phyloP scores from a whole-genome alignment of 2,113 vertebrate genomes.

The Triplophysa dalaica region DNA sequence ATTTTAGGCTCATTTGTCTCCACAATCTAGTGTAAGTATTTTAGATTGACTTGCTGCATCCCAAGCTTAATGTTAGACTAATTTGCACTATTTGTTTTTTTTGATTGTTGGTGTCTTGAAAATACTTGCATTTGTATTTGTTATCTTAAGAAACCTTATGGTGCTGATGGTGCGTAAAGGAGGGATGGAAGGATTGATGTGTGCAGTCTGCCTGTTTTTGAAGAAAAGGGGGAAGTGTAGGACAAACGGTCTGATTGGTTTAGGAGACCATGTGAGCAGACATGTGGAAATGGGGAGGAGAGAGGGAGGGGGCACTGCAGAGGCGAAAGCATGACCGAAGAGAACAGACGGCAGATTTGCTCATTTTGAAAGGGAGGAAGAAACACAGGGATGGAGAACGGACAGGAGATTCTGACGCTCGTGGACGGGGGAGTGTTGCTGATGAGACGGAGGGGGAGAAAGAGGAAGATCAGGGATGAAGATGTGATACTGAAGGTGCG shows the following conservation, averaged over 20 bases:
- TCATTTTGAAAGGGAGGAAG: slow-evolving; percentile 10
- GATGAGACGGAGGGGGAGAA: slow-evolving; percentile 46
- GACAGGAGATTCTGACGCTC: slow-evolving; percentile 28
- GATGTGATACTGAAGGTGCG: slow-evolving; percentile 63
- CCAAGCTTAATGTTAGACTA: neutral
- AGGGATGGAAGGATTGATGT: slow-evolving; percentile 3
- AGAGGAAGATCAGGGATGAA: slow-evolving; percentile 52
- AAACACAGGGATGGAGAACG: slow-evolving; percentile 44
- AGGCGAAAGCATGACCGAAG: slow-evolving; percentile 50
- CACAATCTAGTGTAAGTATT: neutral
- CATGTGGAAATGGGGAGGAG: slow-evolving; percentile 42
- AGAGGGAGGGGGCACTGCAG: slow-evolving; percentile 58
- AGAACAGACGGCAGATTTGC: slow-evolving; percentile 20
- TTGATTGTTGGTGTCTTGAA: neutral
- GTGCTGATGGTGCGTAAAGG: neutral
- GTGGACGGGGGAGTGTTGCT: slow-evolving; percentile 40
- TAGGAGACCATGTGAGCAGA: slow-evolving; percentile 54
- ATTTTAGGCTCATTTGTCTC: neutral
- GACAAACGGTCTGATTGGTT: slow-evolving; percentile 36
- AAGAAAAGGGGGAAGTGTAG: slow-evolving; percentile 28
- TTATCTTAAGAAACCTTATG: neutral
- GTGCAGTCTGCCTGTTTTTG: slow-evolving; percentile 31
- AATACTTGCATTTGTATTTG: neutral
- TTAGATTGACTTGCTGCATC: neutral
- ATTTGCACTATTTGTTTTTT: neutral